These are phyloP conservation scores for Atherix ibis DNA, from an alignment of 2,888 invertebrate genomes.

Conservation along the genomic window DNA sequence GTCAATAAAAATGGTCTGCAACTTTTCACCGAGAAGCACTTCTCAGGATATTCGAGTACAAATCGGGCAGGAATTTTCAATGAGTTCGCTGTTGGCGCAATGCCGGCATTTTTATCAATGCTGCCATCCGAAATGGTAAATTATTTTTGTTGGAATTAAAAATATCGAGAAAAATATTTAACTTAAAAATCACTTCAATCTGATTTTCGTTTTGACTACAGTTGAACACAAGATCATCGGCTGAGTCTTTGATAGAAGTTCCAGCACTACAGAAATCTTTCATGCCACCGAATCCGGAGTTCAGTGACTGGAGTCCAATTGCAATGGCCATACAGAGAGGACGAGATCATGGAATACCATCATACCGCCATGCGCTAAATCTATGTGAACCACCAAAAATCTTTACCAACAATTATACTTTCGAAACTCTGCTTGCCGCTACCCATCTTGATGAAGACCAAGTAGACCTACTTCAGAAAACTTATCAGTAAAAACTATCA, in stretches of 20 bases:
- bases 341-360: conserved; percentile 67
- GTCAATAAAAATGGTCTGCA: too few relatives aligned
- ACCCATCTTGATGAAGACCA: conserved; percentile 3
- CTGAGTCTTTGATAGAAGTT: conserved; percentile 45
- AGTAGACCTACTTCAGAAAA: conserved; percentile 5
- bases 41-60: conserved; percentile 65
- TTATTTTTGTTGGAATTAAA: too few relatives aligned
- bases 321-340: conserved; percentile 43
- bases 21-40: conserved; percentile 67
- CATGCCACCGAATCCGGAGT: conserved; percentile 27
- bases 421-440: conserved; percentile 23
- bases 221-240: conserved; percentile 41
- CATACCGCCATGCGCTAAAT: conserved; percentile 52
- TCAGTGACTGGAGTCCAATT: conserved; percentile 37
- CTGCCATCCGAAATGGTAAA: conserved; percentile 52
- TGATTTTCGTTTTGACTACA: conserved; percentile 29
- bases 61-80: conserved; percentile 62
- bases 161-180: too few relatives aligned
- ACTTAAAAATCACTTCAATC: neutral
- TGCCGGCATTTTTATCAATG: conserved; percentile 61
- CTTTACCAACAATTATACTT: conserved; percentile 12
- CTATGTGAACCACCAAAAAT: conserved; percentile 43
- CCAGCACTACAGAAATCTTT: conserved; percentile 38
- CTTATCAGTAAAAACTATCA: conserved; percentile 6
- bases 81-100: conserved; percentile 57